Base-by-base conservation (phyloP, 1,140 invertebrate genomes). In the Ceratina japonica region DNA sequence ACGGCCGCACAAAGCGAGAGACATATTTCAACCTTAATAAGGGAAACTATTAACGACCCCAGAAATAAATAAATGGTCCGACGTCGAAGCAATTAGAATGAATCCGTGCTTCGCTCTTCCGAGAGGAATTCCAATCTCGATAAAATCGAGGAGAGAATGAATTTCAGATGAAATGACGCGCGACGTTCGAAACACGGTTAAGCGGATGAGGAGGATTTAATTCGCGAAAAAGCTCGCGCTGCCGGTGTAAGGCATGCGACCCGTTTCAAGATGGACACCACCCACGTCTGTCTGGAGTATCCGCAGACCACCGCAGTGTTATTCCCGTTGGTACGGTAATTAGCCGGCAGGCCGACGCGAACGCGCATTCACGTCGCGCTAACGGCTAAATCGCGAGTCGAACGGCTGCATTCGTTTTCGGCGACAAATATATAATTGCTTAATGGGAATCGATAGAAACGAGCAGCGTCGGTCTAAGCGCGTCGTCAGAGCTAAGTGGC, bases 261-360 rank as follows among this genome's bases (percentile, higher is more conserved):
- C 75, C 71, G 71, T 77, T 77, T 77, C 68, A 77, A 77, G 75
- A 77, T 77, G 75, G 75, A 77, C 75, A 77, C 75, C 75, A 71
- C 75, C 75, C 75, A 71, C 68, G 75, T 71, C 66, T 58, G 56
- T 59, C 83, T 61, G 82, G 78, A 84, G 83, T 84, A 31, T 76
- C 74, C 31, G 79, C 79, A 70, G 64, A 80, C 61, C 68, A 73
- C 83, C 64, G 82, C 83, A 85, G 69, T 73, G 73, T 75, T 81
- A 71, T 61, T 69, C 75, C 70, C 56, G 61, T 58, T 66, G 81
- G 12, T 70, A 70, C 44, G 56, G 65, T 71, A 79, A 68, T 68
- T 68, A 78, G 18, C 15, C 49, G 8, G 56, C 68, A 56, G 27
- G 37, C 20, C 49, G 13, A 12, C 12, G n/a, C 24, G 18, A 18